These are phyloP conservation scores for Alloscopus bannaensis DNA, from an alignment of 2,888 invertebrate species.

Conservation along the genomic window DNA sequence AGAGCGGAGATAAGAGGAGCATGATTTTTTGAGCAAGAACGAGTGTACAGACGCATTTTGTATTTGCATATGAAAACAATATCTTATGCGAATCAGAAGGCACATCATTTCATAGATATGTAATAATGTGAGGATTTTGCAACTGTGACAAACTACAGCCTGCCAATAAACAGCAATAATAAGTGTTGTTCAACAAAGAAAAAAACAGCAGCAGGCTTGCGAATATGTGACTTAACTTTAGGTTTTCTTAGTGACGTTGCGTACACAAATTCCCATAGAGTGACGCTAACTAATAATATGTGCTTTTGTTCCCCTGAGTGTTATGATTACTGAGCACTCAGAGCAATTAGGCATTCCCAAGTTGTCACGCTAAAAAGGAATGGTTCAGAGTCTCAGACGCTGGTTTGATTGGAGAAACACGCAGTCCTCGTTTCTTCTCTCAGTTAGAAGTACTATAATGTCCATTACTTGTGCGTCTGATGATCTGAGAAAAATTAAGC, in stretches of 20 bases:
- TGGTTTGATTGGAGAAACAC: conserved; percentile 4
- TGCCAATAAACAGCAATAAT: conserved; percentile 37
- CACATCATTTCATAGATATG: conserved; percentile 9
- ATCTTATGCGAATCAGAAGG: conserved; percentile 13
- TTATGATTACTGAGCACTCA: no score
- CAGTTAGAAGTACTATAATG: conserved; percentile 30
- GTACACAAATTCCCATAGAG: no score
- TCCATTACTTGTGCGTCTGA: conserved; percentile 8
- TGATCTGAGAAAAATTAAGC: conserved; percentile 25
- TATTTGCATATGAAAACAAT: conserved; percentile 31
- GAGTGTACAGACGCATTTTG: no score
- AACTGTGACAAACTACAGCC: conserved; percentile 43
- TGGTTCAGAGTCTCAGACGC: conserved; percentile 14
- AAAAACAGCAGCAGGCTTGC: neutral
- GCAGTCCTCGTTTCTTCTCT: neutral
- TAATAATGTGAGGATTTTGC: conserved; percentile 37
- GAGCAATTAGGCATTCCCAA: no score
- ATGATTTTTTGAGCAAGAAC: conserved; percentile 11
- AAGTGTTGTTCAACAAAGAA: conserved; percentile 5
- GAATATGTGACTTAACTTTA: neutral
- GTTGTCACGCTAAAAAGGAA: no score
- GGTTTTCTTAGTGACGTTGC: neutral
- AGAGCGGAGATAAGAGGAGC: conserved; percentile 17
- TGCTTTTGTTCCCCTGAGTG: no score
- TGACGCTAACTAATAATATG: no score